A percentile compares a stretch with the other conserved stretches of the same genome.
Evolutionary conservation across 1,140 invertebrate species (phyloP).

Genomic region (Cylas formicarius): DNA sequence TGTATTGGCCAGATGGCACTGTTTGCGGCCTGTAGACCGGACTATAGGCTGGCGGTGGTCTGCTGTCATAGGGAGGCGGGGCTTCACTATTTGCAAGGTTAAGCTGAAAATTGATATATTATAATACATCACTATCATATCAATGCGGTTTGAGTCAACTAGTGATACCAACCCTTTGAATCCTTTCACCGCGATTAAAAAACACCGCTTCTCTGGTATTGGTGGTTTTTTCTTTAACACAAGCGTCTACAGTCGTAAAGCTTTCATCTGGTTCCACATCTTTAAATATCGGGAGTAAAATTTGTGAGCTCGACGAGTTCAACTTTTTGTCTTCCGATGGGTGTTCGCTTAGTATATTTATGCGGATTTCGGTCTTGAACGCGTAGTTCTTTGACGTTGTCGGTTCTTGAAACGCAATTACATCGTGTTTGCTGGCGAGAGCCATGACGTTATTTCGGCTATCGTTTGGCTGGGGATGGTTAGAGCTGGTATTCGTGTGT

Average conservation of each 20-base stretch:
- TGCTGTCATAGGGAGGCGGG: conserved; percentile 14
- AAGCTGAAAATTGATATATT: conserved; percentile 6
- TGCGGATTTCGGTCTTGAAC: conserved; percentile 14
- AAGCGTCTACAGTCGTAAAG: conserved; percentile 14
- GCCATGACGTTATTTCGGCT: conserved; percentile 6
- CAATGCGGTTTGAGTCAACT: neutral
- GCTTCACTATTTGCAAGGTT: conserved; percentile 5
- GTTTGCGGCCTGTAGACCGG: too few relatives aligned
- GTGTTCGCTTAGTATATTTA: conserved; percentile 14
- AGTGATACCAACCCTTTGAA: conserved; percentile 9
- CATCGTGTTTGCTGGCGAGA: conserved; percentile 11
- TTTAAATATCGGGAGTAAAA: too few relatives aligned
- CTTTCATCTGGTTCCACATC: conserved; percentile 12
- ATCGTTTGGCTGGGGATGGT: neutral
- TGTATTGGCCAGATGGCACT: too few relatives aligned
- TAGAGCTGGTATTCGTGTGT: neutral
- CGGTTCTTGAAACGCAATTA: conserved; percentile 11
- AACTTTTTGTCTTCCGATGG: too few relatives aligned
- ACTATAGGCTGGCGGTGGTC: conserved; percentile 15
- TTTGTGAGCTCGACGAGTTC: too few relatives aligned
- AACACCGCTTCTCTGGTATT: conserved; percentile 3
- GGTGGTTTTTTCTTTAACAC: conserved; percentile 20
- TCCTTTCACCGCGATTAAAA: conserved; percentile 10
- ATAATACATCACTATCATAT: neutral
- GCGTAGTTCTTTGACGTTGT: conserved; percentile 9